Conservation (phyloP, 2,113 vertebrate species). For the Hyperoodon ampullatus region DNA sequence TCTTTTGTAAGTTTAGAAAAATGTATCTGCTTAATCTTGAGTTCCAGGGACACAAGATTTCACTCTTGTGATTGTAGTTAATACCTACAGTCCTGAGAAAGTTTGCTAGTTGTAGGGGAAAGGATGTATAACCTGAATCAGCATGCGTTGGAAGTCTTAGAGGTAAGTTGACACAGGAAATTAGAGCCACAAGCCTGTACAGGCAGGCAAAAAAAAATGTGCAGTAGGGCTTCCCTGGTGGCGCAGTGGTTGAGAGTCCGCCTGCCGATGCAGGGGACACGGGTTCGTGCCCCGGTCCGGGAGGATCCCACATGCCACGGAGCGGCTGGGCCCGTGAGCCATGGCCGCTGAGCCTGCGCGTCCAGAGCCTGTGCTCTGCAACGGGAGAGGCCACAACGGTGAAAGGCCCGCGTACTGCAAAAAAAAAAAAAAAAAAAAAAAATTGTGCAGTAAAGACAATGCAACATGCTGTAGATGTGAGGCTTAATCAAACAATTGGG, state of each 20-base stretch:
- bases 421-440: neutral
- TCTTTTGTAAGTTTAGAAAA: neutral
- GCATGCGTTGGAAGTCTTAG: neutral
- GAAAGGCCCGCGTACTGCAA: accelerated
- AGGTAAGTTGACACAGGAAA: neutral
- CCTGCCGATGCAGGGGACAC: too few species aligned
- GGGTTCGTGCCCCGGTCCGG: too few species aligned
- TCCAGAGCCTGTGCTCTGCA: too few species aligned
- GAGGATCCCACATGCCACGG: too few species aligned
- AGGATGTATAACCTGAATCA: neutral
- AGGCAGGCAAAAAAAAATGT: neutral
- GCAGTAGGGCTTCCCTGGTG: too few species aligned
- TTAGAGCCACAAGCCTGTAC: neutral
- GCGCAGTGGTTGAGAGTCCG: too few species aligned
- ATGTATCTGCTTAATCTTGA: neutral
- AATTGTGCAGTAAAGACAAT: neutral
- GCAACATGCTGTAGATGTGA: neutral
- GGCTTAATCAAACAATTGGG: neutral
- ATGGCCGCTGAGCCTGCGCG: too few species aligned
- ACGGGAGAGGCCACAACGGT: too few species aligned
- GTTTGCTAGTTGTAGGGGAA: neutral
- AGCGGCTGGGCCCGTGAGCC: too few species aligned
- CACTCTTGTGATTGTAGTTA: neutral
- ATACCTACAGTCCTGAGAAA: neutral
- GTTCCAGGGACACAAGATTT: neutral